These are phyloP conservation scores for Aythya baeri DNA, from an alignment of 2,113 vertebrate species.

Conservation along the genomic window DNA sequence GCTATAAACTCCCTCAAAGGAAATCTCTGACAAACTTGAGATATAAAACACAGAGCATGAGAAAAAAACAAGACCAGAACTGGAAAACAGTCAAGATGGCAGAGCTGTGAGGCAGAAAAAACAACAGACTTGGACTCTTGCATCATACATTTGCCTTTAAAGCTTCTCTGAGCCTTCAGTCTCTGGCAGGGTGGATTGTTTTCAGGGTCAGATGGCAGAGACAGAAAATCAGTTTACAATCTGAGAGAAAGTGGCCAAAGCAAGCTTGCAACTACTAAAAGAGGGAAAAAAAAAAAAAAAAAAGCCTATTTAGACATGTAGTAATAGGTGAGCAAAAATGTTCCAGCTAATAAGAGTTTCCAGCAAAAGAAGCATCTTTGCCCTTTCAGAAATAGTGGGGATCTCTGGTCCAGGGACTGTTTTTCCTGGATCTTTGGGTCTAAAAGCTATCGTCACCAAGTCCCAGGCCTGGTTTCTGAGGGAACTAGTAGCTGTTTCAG, in stretches of 20 bases:
- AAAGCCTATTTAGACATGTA: background rate
- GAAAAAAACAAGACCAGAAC: constrained; percentile 24
- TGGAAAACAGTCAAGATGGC: constrained; percentile 4
- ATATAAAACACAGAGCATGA: background rate
- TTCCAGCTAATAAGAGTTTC: background rate
- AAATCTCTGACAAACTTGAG: background rate
- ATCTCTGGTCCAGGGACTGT: background rate
- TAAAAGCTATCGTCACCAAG: background rate
- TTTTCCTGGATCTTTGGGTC: constrained; percentile 31
- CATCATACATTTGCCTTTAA: background rate
- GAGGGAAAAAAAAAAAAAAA: too few species aligned
- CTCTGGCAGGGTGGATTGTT: background rate
- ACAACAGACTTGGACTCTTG: background rate
- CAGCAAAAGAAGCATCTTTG: background rate
- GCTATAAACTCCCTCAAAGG: background rate
- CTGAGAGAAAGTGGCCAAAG: background rate
- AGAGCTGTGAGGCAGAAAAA: background rate
- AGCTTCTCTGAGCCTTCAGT: background rate
- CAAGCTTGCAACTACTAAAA: background rate
- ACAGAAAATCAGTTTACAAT: constrained; percentile 11
- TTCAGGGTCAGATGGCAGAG: constrained; percentile 4
- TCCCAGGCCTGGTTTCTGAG: background rate
- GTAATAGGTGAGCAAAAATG: background rate
- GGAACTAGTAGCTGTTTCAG: constrained; percentile 25
- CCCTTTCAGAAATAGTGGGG: background rate